These are phyloP conservation scores for Diuraphis noxia DNA, from an alignment of 1,140 invertebrate genomes.

Conservation along the genomic window DNA sequence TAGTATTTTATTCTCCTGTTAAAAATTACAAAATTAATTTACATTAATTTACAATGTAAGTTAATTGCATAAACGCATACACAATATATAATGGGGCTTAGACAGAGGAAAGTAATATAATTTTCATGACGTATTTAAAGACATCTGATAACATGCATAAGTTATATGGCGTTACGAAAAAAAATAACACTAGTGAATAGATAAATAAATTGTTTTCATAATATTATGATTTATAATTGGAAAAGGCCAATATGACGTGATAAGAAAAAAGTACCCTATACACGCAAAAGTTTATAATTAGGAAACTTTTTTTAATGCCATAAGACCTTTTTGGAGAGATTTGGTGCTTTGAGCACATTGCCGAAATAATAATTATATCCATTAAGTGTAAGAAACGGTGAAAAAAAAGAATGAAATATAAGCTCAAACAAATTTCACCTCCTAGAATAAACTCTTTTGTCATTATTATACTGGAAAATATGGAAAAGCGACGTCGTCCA, in stretches of 20 bases:
- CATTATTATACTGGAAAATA: neutral
- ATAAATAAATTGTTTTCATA: slow-evolving; percentile 29
- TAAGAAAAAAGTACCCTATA: neutral
- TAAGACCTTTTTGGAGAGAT: neutral
- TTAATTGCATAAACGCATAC: neutral
- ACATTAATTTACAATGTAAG: too few relatives aligned
- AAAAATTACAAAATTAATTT: neutral
- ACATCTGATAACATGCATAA: neutral
- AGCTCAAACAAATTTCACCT: slow-evolving; percentile 10
- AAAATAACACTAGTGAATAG: neutral
- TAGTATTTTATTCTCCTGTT: neutral
- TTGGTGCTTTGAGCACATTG: slow-evolving; percentile 37
- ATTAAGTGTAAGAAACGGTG: neutral
- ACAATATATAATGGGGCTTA: neutral
- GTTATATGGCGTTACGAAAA: too few relatives aligned
- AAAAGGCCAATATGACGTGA: neutral
- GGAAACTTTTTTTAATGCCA: slow-evolving; percentile 51
- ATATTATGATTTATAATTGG: neutral
- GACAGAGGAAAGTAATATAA: neutral
- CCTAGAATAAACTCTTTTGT: neutral
- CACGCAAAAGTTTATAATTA: slow-evolving; percentile 53
- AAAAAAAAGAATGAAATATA: slow-evolving; percentile 6
- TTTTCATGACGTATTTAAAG: neutral
- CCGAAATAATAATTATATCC: slow-evolving; percentile 38
- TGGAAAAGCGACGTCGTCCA: neutral